Base-by-base conservation (phyloP, 2,888 invertebrate species). In the Noctua fimbriata region DNA sequence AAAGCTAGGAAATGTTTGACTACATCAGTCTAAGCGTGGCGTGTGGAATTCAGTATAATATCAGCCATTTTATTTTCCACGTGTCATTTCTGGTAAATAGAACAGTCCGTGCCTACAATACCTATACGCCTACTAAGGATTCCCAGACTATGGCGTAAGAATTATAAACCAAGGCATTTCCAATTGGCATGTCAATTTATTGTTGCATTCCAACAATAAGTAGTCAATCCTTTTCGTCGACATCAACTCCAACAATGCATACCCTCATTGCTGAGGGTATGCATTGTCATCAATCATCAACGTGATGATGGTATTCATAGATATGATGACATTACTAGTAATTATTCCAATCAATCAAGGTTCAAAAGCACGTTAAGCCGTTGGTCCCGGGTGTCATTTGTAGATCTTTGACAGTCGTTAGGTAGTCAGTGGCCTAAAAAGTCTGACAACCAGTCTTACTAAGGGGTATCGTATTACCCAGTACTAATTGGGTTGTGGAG, bases 101-200 rank as follows among this genome's bases (percentile, higher is more conserved):
- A 66, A 52, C 55, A 28, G 49, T 41, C 28, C 24, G 10, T 41
- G 41, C 18, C 47, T 16, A 21, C 52, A 32, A 32, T 80, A 18
- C 24, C 28, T 16, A n/a, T 12, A n/a, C 72, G 4, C 32, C 60
- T 49, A 80, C 73, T 21, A 16, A 63, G 6, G 41, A 81, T 78
- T 71, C 72, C 28, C 24, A 81, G 81, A 72, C 81, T 0, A 49
- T 60, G 28, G 41, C 58, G 24, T 49, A 47, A 81, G 72, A 60
- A 24, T 28, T 7, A 75, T 55, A 28, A 49, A 74, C 4, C 55
- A 55, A 32, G 28, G 28, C 41, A 55, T 75, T 52, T 28, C 41
- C 21, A 52, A 28, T 74, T 21, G 28, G 16, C 28, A 60, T 16
- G 6, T 2, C 6, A 28, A 60, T 60, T 60, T 60, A 16, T 60